Evolutionary conservation across 2,888 invertebrate species (phyloP).

Genomic region (Parnassius mnemosyne): DNA sequence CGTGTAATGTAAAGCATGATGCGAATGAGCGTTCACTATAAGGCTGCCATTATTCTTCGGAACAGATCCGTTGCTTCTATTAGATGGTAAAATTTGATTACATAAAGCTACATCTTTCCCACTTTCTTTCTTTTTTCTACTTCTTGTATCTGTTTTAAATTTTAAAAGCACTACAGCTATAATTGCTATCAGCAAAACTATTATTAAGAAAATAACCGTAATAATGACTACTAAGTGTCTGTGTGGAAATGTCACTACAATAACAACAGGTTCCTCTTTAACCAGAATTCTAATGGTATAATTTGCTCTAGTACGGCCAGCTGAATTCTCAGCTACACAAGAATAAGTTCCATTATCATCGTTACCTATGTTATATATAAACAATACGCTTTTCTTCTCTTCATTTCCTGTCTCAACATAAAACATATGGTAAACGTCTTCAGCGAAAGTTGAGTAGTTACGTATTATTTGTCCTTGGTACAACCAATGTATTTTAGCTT

Average conservation of each 20-base stretch:
- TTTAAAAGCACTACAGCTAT: constrained; percentile 83
- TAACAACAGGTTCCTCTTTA: constrained; percentile 86
- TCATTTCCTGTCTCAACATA: constrained; percentile 86
- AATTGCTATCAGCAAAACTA: constrained; percentile 83
- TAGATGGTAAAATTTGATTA: constrained; percentile 74
- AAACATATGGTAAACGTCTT: constrained; percentile 85
- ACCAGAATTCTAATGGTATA: constrained; percentile 89
- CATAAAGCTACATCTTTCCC: constrained; percentile 83
- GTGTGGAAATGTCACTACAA: constrained; percentile 84
- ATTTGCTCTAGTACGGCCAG: constrained; percentile 89
- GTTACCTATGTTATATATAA: constrained; percentile 87
- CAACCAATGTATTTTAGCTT: constrained; percentile 90
- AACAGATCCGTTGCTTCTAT: constrained; percentile 69
- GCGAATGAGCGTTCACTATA: constrained; percentile 79
- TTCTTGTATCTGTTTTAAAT: constrained; percentile 72
- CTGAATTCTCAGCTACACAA: constrained; percentile 92
- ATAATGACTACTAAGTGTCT: constrained; percentile 86
- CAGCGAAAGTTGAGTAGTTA: constrained; percentile 85
- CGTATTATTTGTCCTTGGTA: constrained; percentile 90
- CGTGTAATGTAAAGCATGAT: constrained; percentile 78
- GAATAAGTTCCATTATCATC: constrained; percentile 93
- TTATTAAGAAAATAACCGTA: constrained; percentile 83
- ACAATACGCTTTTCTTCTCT: constrained; percentile 88
- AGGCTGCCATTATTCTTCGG: constrained; percentile 80
- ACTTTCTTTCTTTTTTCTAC: constrained; percentile 79